These are phyloP conservation scores for Glareola pratincola DNA, from an alignment of 2,113 vertebrate genomes.

Conservation along the genomic window DNA sequence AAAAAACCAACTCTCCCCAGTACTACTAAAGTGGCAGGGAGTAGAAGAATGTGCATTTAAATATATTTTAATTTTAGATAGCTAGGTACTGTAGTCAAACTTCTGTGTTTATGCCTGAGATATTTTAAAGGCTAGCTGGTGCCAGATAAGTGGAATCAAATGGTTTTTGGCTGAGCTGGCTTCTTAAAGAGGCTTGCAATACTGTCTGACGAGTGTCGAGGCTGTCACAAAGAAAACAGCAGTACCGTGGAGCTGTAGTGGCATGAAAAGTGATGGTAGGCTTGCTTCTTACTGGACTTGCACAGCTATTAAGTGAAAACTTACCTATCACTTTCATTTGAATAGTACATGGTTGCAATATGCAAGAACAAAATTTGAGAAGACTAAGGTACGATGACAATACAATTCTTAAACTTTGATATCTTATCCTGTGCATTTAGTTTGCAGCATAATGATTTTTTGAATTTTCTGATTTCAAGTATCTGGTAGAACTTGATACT, in stretches of 20 bases:
- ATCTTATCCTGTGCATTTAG: neutral
- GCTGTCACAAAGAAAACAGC: neutral
- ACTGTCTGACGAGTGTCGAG: neutral
- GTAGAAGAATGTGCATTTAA: neutral
- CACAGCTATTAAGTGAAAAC: neutral
- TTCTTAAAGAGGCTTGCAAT: neutral
- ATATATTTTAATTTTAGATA: neutral
- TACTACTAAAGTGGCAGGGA: neutral
- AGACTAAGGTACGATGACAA: neutral
- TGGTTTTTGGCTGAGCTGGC: neutral
- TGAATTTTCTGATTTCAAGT: neutral
- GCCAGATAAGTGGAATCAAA: neutral
- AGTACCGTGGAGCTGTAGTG: neutral
- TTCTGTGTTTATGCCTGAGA: neutral
- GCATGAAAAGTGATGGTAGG: neutral
- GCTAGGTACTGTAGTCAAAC: neutral
- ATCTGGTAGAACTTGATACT: neutral
- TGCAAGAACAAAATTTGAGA: neutral
- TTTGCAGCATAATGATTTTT: neutral
- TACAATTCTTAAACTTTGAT: neutral
- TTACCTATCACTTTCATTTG: accelerated
- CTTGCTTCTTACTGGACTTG: neutral
- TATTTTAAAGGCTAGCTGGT: neutral
- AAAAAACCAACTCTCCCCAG: neutral
- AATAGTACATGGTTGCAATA: neutral